These are phyloP conservation scores for Schrankia costaestrigalis DNA, from an alignment of 2,888 invertebrate species.

Conservation along the genomic window DNA sequence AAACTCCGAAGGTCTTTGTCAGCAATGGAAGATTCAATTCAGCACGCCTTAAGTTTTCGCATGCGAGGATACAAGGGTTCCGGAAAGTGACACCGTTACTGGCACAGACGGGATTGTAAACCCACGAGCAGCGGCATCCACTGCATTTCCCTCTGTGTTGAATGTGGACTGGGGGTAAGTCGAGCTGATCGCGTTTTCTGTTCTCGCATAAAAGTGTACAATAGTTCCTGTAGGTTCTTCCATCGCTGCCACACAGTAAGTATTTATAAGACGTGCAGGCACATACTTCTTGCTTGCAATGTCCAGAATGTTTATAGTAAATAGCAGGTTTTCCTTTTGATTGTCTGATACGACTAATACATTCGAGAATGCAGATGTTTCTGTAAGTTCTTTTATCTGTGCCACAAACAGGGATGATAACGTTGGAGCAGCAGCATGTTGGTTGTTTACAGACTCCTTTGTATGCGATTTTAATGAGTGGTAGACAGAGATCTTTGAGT, in stretches of 20 bases:
- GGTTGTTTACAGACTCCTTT: slow-evolving; percentile 19
- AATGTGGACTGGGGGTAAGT: slow-evolving; percentile 15
- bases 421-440: slow-evolving; percentile 20
- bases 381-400: slow-evolving; percentile 40
- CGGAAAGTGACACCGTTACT: slow-evolving; percentile 35
- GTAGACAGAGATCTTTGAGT: slow-evolving; percentile 9
- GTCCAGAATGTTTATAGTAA: slow-evolving; percentile 15
- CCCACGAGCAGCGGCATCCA: slow-evolving; percentile 29
- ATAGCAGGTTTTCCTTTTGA: slow-evolving; percentile 15
- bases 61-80: slow-evolving; percentile 36
- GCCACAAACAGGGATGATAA: slow-evolving; percentile 40
- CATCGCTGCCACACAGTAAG: slow-evolving; percentile 37
- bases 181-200: slow-evolving; percentile 24
- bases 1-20: slow-evolving; percentile 16
- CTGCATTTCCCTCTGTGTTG: slow-evolving; percentile 32
- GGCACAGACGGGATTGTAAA: slow-evolving; percentile 39
- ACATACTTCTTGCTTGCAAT: slow-evolving; percentile 32
- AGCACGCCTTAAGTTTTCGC: slow-evolving; percentile 27
- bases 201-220: slow-evolving; percentile 40
- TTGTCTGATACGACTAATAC: slow-evolving; percentile 21
- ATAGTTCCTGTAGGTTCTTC: slow-evolving; percentile 35
- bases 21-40: slow-evolving; percentile 9
- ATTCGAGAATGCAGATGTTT: slow-evolving; percentile 42
- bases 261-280: slow-evolving; percentile 9
- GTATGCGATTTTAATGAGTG: slow-evolving; percentile 2